phyloP scores from a whole-genome alignment of 1,140 invertebrate species.

The Drosophila littoralis region DNA sequence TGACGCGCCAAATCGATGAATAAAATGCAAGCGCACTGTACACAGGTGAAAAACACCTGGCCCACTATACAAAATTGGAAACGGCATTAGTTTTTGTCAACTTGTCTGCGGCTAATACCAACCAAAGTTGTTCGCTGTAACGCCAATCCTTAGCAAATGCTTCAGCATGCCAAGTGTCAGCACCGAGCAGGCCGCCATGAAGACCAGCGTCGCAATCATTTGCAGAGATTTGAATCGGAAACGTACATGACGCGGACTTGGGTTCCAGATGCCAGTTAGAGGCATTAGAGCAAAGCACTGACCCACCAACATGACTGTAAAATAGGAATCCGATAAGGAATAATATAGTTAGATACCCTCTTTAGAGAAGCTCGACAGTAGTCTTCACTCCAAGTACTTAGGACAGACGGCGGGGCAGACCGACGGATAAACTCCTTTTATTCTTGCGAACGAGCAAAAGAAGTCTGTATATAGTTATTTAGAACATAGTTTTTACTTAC shows the following conservation, averaged over 20 bases:
- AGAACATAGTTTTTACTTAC: conserved; percentile 29
- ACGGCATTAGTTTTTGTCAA: not conserved
- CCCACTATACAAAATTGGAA: conserved; percentile 48
- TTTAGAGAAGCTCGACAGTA: no score
- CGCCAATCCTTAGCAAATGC: conserved; percentile 58
- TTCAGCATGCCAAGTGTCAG: conserved; percentile 53
- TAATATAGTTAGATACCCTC: no score
- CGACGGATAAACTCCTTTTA: not conserved
- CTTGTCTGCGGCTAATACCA: not conserved
- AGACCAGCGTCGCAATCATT: conserved; percentile 53
- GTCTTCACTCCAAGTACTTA: no score
- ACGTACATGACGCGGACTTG: conserved; percentile 53
- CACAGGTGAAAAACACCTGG: conserved; percentile 64
- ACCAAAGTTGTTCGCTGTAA: conserved; percentile 79
- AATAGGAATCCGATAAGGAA: not conserved
- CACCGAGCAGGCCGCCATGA: conserved; percentile 49
- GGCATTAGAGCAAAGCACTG: conserved; percentile 76
- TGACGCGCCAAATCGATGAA: conserved; percentile 60
- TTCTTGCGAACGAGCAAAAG: no score
- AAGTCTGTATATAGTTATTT: not conserved
- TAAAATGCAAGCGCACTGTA: conserved; percentile 50
- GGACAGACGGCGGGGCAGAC: no score
- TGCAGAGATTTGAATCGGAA: conserved; percentile 64
- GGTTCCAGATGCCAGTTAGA: conserved; percentile 48
- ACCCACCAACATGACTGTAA: conserved; percentile 71